A percentile compares a stretch with the other conserved stretches of the same genome.
These are phyloP conservation scores for Dicyrtoma fusca DNA, from an alignment of 2,888 invertebrate species.

Conservation along the genomic window DNA sequence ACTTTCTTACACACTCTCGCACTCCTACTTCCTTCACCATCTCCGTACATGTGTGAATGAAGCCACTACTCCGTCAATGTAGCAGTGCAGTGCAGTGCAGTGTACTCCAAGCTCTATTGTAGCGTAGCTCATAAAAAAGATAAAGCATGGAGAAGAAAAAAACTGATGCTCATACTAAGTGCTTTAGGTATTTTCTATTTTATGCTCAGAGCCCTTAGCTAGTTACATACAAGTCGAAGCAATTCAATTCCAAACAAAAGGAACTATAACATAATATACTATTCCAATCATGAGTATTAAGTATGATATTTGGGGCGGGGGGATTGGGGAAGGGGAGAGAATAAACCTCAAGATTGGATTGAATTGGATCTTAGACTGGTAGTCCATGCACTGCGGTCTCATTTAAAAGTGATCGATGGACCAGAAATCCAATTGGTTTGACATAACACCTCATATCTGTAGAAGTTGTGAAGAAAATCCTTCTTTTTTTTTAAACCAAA, in stretches of 20 bases:
- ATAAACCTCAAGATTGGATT: no score
- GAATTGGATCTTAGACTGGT: background rate
- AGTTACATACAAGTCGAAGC: background rate
- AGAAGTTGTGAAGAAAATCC: no score
- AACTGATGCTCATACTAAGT: conserved; percentile 7
- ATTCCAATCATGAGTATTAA: background rate
- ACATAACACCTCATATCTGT: conserved; percentile 39
- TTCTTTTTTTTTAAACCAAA: no score
- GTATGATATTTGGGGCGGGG: background rate
- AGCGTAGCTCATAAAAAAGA: background rate
- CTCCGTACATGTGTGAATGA: background rate
- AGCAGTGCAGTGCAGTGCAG: background rate
- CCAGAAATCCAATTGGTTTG: conserved; percentile 49
- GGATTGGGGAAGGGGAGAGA: background rate
- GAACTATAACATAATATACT: no score
- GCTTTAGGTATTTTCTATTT: conserved; percentile 24
- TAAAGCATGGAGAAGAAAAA: background rate
- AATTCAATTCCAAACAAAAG: no score
- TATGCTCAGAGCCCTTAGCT: background rate
- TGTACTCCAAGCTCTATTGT: no score
- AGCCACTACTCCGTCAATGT: background rate
- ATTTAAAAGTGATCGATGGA: conserved; percentile 44
- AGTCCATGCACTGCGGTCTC: conserved; percentile 20
- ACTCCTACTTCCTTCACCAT: background rate
- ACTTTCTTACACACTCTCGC: background rate